phyloP scores from a whole-genome alignment of 2,797 vertebrate genomes.

The Ibycter americanus region DNA sequence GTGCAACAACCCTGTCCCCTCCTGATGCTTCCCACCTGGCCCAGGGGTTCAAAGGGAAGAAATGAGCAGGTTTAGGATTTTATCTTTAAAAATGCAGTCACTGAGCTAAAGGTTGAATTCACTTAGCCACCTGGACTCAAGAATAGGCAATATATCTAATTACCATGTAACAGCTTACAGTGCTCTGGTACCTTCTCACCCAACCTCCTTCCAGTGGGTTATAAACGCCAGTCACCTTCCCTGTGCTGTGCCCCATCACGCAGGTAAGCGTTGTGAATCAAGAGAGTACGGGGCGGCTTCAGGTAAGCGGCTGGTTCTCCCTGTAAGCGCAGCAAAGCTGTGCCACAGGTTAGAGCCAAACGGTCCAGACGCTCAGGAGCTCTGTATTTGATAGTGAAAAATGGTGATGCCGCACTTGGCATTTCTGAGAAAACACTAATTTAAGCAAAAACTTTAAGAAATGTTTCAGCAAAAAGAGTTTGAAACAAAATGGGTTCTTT shows the following conservation, averaged over 20 bases:
- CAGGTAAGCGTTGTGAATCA: not conserved
- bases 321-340: not conserved
- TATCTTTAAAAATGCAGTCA: not conserved
- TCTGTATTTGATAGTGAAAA: not conserved
- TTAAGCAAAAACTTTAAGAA: not conserved
- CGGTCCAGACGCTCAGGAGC: not conserved
- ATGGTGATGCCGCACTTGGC: not conserved
- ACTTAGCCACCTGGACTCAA: not conserved
- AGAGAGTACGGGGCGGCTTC: rapidly evolving
- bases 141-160: not conserved
- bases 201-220: not conserved
- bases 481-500: not conserved
- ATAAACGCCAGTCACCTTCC: not conserved
- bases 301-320: not conserved
- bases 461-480: not conserved
- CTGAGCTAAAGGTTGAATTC: not conserved
- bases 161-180: not conserved
- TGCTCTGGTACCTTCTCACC: not conserved
- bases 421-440: not conserved
- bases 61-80: not conserved
- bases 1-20: not conserved
- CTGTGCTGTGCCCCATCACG: not conserved
- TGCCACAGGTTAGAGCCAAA: not conserved
- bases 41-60: not conserved
- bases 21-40: not conserved